Conservation (phyloP, 2,888 invertebrate genomes). For the Diloba caeruleocephala region DNA sequence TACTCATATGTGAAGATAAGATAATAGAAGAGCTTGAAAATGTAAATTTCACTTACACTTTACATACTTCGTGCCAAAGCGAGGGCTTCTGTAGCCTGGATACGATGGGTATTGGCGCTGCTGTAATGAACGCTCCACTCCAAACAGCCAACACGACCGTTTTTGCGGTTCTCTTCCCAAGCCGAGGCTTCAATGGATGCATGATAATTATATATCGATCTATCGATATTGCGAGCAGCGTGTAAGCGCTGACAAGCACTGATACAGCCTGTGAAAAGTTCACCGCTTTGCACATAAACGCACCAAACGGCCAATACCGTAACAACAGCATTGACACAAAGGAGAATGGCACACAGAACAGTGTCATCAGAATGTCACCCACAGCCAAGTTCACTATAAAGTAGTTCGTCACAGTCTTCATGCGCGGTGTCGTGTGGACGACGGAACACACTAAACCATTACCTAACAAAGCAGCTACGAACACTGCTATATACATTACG, state of each 20-base stretch:
- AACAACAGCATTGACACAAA: constrained; percentile 94
- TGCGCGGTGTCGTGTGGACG: constrained; percentile 94
- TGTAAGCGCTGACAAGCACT: constrained; percentile 96
- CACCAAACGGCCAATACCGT: constrained; percentile 96
- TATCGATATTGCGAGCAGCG: constrained; percentile 96
- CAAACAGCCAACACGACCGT: constrained; percentile 92
- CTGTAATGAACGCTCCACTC: constrained; percentile 93
- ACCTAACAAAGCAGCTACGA: constrained; percentile 92
- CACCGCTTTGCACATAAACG: constrained; percentile 94
- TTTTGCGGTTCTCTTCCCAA: constrained; percentile 92
- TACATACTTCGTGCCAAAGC: constrained; percentile 90
- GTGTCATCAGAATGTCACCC: constrained; percentile 96
- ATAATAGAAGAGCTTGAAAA: too few relatives aligned
- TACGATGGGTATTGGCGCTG: constrained; percentile 94
- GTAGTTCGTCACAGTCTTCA: constrained; percentile 97
- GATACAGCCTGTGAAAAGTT: constrained; percentile 95
- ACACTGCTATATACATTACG: constrained; percentile 92
- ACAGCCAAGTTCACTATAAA: constrained; percentile 97
- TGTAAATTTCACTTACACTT: constrained; percentile 86
- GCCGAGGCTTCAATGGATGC: constrained; percentile 94
- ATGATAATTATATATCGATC: constrained; percentile 98
- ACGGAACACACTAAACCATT: constrained; percentile 96
- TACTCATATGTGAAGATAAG: too few relatives aligned
- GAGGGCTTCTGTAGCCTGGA: constrained; percentile 91
- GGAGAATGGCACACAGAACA: constrained; percentile 97